Percentiles rank a stretch among this genome's conserved stretches.
Evolutionary conservation across 2,113 vertebrate genomes (phyloP).

Genomic region (Caretta caretta): DNA sequence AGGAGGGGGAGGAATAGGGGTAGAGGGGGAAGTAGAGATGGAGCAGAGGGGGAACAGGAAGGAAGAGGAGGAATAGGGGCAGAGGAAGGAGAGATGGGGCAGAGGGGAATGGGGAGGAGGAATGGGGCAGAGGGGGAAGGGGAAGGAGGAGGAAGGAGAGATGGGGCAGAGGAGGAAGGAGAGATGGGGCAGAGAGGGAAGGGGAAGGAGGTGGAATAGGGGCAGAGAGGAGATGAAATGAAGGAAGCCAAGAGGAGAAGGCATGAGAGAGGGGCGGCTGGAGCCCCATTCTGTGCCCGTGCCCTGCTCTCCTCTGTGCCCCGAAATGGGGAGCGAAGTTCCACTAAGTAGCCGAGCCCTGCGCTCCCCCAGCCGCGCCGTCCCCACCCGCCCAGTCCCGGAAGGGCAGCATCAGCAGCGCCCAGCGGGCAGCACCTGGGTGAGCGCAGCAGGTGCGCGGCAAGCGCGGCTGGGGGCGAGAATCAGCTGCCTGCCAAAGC

Average conservation of each 20-base stretch:
- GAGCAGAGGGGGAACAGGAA: not conserved
- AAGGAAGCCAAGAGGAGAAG: not conserved
- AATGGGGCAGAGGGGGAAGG: constrained; percentile 50
- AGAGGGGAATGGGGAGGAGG: constrained; percentile 42
- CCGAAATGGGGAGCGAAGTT: not conserved
- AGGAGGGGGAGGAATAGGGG: too few relatives aligned
- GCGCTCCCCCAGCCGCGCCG: not conserved
- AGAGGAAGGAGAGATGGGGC: too few relatives aligned
- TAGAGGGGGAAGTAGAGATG: not conserved
- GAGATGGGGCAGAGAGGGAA: not conserved
- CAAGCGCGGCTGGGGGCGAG: too few relatives aligned
- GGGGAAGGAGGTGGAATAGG: not conserved
- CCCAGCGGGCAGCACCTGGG: not conserved
- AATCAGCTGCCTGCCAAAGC: too few relatives aligned
- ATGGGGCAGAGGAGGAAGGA: not conserved
- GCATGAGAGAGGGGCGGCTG: not conserved
- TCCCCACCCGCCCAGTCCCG: not conserved
- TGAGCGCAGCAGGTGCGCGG: not conserved
- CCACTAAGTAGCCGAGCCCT: not conserved
- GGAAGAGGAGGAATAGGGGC: not conserved
- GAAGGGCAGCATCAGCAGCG: not conserved
- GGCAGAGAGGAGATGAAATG: not conserved
- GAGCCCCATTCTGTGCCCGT: not conserved
- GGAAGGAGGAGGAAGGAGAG: not conserved
- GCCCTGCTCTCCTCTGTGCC: not conserved